Evolutionary conservation across 2,888 invertebrate species (phyloP), one percentile per base, ranked within the genome.

Genomic region (Adelphocoris suturalis): DNA sequence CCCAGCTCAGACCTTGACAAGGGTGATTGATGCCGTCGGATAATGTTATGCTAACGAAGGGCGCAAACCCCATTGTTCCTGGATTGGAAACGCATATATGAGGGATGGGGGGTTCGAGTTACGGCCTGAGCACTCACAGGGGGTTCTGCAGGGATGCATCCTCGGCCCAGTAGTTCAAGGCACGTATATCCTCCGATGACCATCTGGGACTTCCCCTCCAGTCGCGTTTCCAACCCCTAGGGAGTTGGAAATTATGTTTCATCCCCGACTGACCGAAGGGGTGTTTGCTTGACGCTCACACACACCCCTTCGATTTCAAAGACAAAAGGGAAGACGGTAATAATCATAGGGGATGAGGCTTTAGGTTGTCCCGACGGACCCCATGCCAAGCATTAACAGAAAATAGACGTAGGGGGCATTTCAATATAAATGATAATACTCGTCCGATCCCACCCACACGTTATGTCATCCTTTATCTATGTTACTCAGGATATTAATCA

Each of bases 41-140:
- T 68, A 68, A 68, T 68, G 19, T 68, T 68, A 68, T 68, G 68
- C 68, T 68, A 68, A 68, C 68, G 68, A 68, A 68, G 68, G 68
- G 27, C 12, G 19, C 19, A 23, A 12, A 5, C 68, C 23, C 23
- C 19, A 11, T 68, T 19, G 19, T 68, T 27, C 68, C 68, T 23
- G 23, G 27, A 68, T 68, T 68, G 68, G 4, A 12, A 19, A 19
- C n/a, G 61, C 61, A 19, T 61, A 11, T 11, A 16, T n/a, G n/a
- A n/a, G 57, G n/a, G n/a, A 19, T 23, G 68, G n/a, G 68, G n/a
- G 68, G 19, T 68, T 68, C 19, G 5, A 23, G 52, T 12, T 12
- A n/a, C 68, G 12, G 23, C 68, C 19, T 37, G 37, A 37, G 37
- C 37, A 9, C 27, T 23, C 68, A 23, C 68, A 68, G 14, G 68